Evolutionary conservation across 2,113 vertebrate genomes (phyloP).

Genomic region (Trichechus manatus): DNA sequence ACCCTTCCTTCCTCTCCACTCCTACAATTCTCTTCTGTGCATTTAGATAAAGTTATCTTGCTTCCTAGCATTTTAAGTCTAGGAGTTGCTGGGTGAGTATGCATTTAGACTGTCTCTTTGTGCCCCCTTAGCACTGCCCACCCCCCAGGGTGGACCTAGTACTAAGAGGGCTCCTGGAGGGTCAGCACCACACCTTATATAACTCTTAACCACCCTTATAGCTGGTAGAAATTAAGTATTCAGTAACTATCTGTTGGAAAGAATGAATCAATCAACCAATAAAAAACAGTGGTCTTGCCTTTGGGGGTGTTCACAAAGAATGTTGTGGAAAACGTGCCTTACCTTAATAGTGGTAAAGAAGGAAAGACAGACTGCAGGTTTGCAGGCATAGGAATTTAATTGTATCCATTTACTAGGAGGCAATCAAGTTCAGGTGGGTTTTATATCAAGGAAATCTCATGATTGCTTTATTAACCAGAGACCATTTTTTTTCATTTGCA

Average conservation of each 20-base stretch:
- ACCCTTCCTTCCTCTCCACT: not conserved
- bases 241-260: not conserved
- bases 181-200: not conserved
- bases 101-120: not conserved
- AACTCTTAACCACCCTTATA: not conserved
- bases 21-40: not conserved
- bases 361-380: not conserved
- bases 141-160: not conserved
- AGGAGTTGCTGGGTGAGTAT: not conserved
- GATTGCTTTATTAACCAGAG: conserved; percentile 16
- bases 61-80: not conserved
- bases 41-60: not conserved
- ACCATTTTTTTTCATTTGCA: not conserved
- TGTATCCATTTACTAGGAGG: conserved; percentile 11
- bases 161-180: not conserved
- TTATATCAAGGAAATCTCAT: not conserved
- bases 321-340: not conserved
- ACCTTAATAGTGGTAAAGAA: not conserved
- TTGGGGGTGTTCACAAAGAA: not conserved
- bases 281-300: not conserved
- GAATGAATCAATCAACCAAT: not conserved
- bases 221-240: not conserved
- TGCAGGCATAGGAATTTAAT: not conserved
- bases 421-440: not conserved
- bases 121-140: not conserved